Evolutionary conservation across 2,797 vertebrate genomes (phyloP).

Genomic region (Adelosebastes latens): DNA sequence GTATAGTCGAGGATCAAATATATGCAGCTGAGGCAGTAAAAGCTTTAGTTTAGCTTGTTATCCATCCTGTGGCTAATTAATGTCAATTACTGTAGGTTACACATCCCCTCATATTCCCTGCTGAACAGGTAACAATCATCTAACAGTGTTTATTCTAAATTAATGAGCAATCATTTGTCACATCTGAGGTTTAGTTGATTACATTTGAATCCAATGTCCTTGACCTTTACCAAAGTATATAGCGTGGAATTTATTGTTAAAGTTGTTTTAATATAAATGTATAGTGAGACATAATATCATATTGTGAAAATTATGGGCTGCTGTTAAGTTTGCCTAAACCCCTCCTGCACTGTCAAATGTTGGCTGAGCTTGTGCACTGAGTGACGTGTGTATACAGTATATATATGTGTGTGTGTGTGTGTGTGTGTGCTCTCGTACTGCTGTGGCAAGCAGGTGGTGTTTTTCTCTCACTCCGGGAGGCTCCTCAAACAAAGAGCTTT

Average conservation of each 20-base stretch:
- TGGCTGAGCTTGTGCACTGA: conserved; percentile 18
- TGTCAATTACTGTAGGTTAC: conserved; percentile 34
- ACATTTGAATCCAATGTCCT: not conserved
- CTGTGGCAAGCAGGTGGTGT: conserved; percentile 89
- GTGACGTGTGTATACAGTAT: conserved; percentile 22
- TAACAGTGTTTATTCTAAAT: not conserved
- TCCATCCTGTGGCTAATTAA: conserved; percentile 25
- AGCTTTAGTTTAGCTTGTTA: conserved; percentile 22
- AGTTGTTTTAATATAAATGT: not conserved
- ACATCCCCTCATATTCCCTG: conserved; percentile 10
- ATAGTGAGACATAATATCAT: not conserved
- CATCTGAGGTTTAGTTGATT: not conserved
- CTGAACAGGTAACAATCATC: conserved; percentile 31
- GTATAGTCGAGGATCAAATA: conserved; percentile 4
- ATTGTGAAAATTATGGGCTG: conserved; percentile 3
- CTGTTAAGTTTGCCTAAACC: conserved; percentile 17
- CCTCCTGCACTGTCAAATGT: conserved; percentile 24
- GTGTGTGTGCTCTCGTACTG: conserved; percentile 19
- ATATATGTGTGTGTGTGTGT: not conserved
- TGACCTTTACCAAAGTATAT: not conserved
- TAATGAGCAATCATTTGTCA: conserved; percentile 3
- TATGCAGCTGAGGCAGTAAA: not conserved
- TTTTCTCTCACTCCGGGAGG: conserved; percentile 86
- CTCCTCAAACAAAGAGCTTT: conserved; percentile 77
- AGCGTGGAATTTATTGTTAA: not conserved